Conservation (phyloP, 2,888 invertebrate genomes). For the Achlya flavicornis region DNA sequence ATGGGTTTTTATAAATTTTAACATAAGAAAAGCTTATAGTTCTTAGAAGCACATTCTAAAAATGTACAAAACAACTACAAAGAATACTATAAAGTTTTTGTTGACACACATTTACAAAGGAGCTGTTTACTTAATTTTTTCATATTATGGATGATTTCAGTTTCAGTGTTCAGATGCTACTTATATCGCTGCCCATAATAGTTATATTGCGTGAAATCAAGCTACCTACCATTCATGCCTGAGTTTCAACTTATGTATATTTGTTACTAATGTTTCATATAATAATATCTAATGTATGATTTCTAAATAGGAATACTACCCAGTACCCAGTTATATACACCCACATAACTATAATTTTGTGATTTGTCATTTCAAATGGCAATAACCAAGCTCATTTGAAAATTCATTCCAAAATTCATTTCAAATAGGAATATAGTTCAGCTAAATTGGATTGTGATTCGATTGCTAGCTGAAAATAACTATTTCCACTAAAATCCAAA, state of each 20-base stretch:
- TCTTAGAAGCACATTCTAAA: no score
- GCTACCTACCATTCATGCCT: not conserved
- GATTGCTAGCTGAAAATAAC: slow-evolving; percentile 30
- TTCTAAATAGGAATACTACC: not conserved
- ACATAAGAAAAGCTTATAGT: no score
- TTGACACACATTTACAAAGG: no score
- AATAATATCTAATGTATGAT: not conserved
- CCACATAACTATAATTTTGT: slow-evolving; percentile 28
- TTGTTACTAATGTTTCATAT: no score
- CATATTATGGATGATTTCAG: no score
- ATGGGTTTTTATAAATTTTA: no score
- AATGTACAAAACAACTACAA: no score
- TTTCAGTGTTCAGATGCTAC: no score
- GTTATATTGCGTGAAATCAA: no score
- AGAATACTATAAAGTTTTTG: no score
- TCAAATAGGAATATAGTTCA: slow-evolving; percentile 33
- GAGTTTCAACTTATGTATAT: not conserved
- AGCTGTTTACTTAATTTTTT: no score
- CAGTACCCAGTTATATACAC: not conserved
- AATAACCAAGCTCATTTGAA: slow-evolving; percentile 38
- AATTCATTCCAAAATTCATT: slow-evolving; percentile 44
- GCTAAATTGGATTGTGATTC: slow-evolving; percentile 36
- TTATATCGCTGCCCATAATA: no score
- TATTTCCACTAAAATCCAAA: slow-evolving; percentile 23
- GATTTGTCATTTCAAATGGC: slow-evolving; percentile 32